phyloP scores from a whole-genome alignment of 2,888 invertebrate genomes.

The Spicauda simplicius region DNA sequence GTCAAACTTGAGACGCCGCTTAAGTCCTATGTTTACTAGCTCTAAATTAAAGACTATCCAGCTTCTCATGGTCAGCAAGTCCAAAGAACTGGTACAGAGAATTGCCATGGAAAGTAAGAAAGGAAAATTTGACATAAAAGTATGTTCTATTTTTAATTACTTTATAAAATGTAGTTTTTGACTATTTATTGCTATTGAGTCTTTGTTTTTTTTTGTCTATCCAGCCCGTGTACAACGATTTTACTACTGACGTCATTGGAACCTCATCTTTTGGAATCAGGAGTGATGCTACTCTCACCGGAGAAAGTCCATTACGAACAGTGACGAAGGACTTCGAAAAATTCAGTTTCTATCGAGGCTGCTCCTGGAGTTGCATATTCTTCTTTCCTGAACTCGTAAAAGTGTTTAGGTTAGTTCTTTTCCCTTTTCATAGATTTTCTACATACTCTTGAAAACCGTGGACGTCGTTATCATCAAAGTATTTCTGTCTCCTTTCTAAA shows the following conservation, averaged over 20 bases:
- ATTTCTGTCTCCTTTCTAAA: too few species aligned
- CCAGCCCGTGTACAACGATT: slow-evolving; percentile 48
- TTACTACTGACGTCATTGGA: slow-evolving; percentile 51
- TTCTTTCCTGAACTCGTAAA: slow-evolving; percentile 51
- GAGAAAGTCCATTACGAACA: slow-evolving; percentile 45
- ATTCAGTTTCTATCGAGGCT: slow-evolving; percentile 44
- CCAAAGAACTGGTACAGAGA: slow-evolving; percentile 49
- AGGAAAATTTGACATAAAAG: slow-evolving; percentile 36
- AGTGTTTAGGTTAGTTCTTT: slow-evolving; percentile 46
- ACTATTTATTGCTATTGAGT: too few species aligned
- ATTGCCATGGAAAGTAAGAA: slow-evolving; percentile 35
- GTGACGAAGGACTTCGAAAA: slow-evolving; percentile 47
- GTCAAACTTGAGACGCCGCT: slow-evolving; percentile 51
- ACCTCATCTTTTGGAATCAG: slow-evolving; percentile 48
- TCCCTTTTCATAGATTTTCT: neutral
- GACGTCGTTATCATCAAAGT: too few species aligned
- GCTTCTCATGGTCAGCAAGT: slow-evolving; percentile 44
- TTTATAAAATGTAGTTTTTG: neutral
- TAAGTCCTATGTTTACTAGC: slow-evolving; percentile 55
- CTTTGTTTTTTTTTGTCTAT: neutral
- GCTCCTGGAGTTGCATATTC: slow-evolving; percentile 48
- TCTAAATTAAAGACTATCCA: slow-evolving; percentile 52
- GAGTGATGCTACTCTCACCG: slow-evolving; percentile 47
- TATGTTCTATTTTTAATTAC: slow-evolving; percentile 5
- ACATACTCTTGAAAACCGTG: too few species aligned